Evolutionary conservation across 2,888 invertebrate genomes (phyloP), one percentile per base, ranked within the genome.

Genomic region (Sarcophaga carnaria): DNA sequence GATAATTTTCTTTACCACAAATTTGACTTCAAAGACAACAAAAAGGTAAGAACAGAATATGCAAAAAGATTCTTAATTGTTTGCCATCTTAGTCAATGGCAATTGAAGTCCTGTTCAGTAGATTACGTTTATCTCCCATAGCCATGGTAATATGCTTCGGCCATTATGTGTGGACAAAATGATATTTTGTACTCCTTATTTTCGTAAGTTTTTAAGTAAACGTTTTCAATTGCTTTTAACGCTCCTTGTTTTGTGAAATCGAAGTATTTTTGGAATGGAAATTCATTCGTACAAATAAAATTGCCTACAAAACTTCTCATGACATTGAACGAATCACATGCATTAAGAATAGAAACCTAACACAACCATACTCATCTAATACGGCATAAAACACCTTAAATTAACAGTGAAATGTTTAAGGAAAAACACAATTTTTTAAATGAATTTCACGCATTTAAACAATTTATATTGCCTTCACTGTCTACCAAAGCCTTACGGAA

Each of bases 201-300:
- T 47, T 25, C 49, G 17, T 12, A 25, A 37, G 37, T 37, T 10
- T 14, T 6, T 22, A 6, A 22, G 25, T 49, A 70, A 70, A 70
- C 49, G 47, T 70, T 70, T 49, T 54, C 20, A 49, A 70, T 49
- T 70, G 70, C 22, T 70, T 70, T 70, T 70, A 20, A 70, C 14
- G 70, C 54, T 37, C 17, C 25, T 70, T 49, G 70, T 49, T 49
- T 70, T 70, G 49, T 70, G 14, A 49, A 70, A 70, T 49, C 17
- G 6, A 70, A 70, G 25, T 25, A 49, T 2, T 25, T 45, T n/a
- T 66, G 37, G 20, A 37, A 37, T 37, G 10, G 8, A 37, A 37
- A 10, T 37, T 37, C 37, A 37, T 37, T 2, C 37, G 10, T 37
- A 49, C 2, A 49, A 49, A 49, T 49, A 49, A 1, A 49, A 11